Evolutionary conservation across 2,888 invertebrate species (phyloP).

Genomic region (Chrysodeixis includens): DNA sequence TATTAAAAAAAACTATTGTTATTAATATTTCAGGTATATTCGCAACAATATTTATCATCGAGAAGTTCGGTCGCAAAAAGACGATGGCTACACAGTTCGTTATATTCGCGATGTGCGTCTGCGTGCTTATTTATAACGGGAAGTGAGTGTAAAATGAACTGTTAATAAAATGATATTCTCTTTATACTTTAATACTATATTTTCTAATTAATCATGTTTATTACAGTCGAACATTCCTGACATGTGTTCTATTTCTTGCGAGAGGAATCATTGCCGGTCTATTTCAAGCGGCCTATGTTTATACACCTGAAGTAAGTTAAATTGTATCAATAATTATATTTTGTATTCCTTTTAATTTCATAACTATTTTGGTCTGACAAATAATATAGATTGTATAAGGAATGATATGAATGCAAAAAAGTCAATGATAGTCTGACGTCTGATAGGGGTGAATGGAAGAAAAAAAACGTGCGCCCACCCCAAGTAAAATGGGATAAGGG

Average conservation of each 20-base stretch:
- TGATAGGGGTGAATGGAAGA: no score
- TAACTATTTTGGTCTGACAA: no score
- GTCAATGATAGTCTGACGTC: no score
- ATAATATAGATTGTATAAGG: no score
- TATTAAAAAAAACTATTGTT: no score
- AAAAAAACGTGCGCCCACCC: no score
- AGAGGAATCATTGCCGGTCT: conserved; percentile 97
- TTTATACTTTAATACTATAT: not conserved
- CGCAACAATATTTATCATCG: conserved; percentile 96
- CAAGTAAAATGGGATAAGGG: no score
- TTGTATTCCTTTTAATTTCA: no score
- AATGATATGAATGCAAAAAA: no score
- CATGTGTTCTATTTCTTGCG: conserved; percentile 95
- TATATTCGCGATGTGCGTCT: conserved; percentile 93
- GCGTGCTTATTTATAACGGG: conserved; percentile 92
- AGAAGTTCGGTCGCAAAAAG: conserved; percentile 96
- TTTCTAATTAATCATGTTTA: conserved; percentile 18
- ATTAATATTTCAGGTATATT: conserved; percentile 91
- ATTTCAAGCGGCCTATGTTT: conserved; percentile 98
- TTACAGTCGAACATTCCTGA: conserved; percentile 93
- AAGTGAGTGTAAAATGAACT: conserved; percentile 87
- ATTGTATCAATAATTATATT: no score
- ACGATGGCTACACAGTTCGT: conserved; percentile 98
- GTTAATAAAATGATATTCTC: no score
- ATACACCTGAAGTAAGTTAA: conserved; percentile 94